phyloP scores from a whole-genome alignment of 2,113 vertebrate genomes.

The Petromus typicus region DNA sequence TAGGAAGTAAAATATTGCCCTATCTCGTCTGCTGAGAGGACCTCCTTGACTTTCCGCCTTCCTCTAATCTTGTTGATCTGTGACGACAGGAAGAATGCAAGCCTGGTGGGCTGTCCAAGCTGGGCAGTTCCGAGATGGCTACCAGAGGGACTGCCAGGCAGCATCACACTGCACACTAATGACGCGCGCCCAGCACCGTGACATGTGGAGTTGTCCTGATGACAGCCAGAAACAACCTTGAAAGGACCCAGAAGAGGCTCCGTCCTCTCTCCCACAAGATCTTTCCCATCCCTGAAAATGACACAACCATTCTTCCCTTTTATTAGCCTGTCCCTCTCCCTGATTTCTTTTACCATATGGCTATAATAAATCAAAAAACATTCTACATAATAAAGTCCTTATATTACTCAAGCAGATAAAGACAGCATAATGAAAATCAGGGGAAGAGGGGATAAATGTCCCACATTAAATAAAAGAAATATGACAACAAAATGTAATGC shows the following conservation, averaged over 20 bases:
- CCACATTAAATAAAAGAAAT: background rate
- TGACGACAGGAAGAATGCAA: background rate
- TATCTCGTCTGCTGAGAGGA: too few relatives aligned
- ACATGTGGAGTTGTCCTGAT: background rate
- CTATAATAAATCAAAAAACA: background rate
- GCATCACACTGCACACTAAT: background rate
- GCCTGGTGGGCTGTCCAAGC: background rate
- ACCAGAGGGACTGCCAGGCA: background rate
- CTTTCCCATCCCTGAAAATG: background rate
- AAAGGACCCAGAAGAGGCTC: background rate
- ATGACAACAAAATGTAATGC: background rate
- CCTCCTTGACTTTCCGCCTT: background rate
- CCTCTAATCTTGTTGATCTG: background rate
- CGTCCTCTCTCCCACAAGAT: background rate
- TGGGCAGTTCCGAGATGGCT: background rate
- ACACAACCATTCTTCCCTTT: background rate
- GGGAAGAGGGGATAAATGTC: background rate
- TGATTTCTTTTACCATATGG: background rate
- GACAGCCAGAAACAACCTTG: background rate
- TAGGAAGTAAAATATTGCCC: background rate
- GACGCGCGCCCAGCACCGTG: background rate
- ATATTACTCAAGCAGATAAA: background rate
- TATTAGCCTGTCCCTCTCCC: background rate
- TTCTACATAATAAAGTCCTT: background rate
- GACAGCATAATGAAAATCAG: background rate